These are phyloP conservation scores for Pararge aegeria DNA, from an alignment of 1,140 invertebrate species.

Conservation along the genomic window DNA sequence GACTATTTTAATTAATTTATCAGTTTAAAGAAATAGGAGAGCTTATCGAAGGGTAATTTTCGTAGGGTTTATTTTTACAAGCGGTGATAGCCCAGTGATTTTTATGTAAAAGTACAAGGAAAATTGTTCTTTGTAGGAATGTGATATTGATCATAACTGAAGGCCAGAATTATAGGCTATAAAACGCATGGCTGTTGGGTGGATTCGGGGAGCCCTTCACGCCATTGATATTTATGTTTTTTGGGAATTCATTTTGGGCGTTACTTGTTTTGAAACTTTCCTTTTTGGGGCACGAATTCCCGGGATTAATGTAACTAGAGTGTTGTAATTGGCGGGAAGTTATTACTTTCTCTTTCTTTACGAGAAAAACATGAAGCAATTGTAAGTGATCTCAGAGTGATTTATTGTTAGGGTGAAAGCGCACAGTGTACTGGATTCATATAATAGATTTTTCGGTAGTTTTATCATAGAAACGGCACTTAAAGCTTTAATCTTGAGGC, in stretches of 20 bases:
- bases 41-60: no score
- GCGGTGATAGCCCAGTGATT: no score
- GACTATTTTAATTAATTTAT: no score
- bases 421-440: background rate
- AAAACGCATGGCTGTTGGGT: slow-evolving; percentile 54
- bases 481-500: no score
- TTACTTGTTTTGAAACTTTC: slow-evolving; percentile 62
- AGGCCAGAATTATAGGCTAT: slow-evolving; percentile 46
- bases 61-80: no score
- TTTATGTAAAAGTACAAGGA: background rate
- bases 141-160: slow-evolving; percentile 54
- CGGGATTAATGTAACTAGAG: slow-evolving; percentile 62
- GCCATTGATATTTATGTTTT: slow-evolving; percentile 67
- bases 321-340: slow-evolving; percentile 64
- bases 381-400: slow-evolving; percentile 44
- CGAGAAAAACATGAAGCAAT: slow-evolving; percentile 61
- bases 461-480: background rate
- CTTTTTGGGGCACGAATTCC: slow-evolving; percentile 43
- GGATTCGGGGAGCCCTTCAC: slow-evolving; percentile 45
- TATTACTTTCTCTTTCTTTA: slow-evolving; percentile 60
- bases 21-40: no score
- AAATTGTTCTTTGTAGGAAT: slow-evolving; percentile 24
- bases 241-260: slow-evolving; percentile 49
- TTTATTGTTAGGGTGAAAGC: slow-evolving; percentile 48
- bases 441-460: background rate